These are phyloP conservation scores for Lepidurus apus DNA, from an alignment of 1,140 invertebrate genomes.

Conservation along the genomic window DNA sequence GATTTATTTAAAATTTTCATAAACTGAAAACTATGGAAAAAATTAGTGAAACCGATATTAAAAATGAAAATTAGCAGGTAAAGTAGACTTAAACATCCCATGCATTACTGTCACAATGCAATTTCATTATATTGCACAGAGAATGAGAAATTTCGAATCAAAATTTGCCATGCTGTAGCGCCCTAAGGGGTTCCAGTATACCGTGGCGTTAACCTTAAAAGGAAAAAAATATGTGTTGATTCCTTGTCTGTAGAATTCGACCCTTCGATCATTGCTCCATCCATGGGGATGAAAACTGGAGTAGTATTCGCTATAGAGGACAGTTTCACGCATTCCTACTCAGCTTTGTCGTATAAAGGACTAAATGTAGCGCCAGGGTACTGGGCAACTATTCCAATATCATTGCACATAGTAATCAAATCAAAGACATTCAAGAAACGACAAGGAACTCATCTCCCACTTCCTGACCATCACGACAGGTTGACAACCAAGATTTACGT, in stretches of 20 bases:
- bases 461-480: not conserved
- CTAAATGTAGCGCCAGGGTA: slow-evolving; percentile 24
- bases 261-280: slow-evolving; percentile 22
- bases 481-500: slow-evolving; percentile 27
- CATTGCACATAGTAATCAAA: slow-evolving; percentile 15
- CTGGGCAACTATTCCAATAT: slow-evolving; percentile 29
- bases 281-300: slow-evolving; percentile 17
- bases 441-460: not conserved
- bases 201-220: no score
- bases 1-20: no score
- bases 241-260: not conserved
- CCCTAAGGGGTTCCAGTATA: no score
- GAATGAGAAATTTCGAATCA: no score
- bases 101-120: no score
- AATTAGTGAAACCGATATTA: no score
- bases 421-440: not conserved
- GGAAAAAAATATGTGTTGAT: not conserved
- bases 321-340: not conserved
- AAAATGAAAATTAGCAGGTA: no score
- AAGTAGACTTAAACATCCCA: no score
- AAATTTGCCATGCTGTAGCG: no score
- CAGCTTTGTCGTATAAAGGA: slow-evolving; percentile 14
- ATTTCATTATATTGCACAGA: no score
- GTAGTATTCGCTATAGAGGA: slow-evolving; percentile 24
- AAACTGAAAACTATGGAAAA: no score